phyloP scores from a whole-genome alignment of 2,797 vertebrate genomes.

The Epinephelus malabaricus region DNA sequence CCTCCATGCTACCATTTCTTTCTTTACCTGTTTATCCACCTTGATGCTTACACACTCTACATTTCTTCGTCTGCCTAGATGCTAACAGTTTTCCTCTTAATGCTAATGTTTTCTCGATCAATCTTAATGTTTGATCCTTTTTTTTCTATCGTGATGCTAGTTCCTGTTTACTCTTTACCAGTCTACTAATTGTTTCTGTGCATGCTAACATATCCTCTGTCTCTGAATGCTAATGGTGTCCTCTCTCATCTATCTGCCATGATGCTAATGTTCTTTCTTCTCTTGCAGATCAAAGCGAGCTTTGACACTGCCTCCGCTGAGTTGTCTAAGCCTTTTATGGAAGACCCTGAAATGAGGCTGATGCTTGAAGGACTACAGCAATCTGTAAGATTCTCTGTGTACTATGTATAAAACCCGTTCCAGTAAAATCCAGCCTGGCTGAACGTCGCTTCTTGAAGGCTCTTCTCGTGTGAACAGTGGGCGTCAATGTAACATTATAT shows the following conservation, averaged over 20 bases:
- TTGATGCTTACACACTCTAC: not conserved
- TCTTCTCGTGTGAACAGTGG: not conserved
- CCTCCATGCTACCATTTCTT: not conserved
- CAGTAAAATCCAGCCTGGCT: not conserved
- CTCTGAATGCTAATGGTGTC: not conserved
- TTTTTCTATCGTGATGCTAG: not conserved
- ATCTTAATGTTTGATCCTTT: not conserved
- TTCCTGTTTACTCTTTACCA: not conserved
- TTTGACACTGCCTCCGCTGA: fast-evolving
- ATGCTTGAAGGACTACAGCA: fast-evolving
- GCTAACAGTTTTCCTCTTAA: not conserved
- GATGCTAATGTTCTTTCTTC: not conserved
- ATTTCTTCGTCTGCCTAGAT: not conserved
- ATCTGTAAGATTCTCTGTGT: slow-evolving; percentile 6
- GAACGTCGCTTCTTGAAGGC: not conserved
- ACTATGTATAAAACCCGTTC: not conserved
- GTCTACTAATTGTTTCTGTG: no score
- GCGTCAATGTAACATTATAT: no score
- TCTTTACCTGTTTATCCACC: not conserved
- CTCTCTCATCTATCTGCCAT: not conserved
- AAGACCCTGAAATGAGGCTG: fast-evolving
- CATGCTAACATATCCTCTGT: no score
- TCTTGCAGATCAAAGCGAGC: fast-evolving
- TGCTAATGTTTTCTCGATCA: no score
- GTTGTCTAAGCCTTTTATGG: fast-evolving